Evolutionary conservation across 2,888 invertebrate genomes (phyloP).

Genomic region (Sclerodermus sp.): DNA sequence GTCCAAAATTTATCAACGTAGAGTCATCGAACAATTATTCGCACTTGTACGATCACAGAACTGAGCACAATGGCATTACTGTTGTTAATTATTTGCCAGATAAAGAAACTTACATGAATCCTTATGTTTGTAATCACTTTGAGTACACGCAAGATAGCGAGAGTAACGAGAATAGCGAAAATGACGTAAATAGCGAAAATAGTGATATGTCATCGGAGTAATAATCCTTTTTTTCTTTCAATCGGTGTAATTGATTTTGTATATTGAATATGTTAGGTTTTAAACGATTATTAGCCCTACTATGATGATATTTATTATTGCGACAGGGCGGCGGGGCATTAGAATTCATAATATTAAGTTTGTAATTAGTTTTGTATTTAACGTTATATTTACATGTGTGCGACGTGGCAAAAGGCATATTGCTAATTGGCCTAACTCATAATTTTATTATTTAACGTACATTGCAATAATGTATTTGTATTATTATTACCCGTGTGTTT

Average conservation of each 20-base stretch:
- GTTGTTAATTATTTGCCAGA: slow-evolving; percentile 48
- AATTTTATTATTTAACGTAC: slow-evolving; percentile 47
- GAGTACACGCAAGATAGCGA: slow-evolving; percentile 34
- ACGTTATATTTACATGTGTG: slow-evolving; percentile 43
- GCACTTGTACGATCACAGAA: slow-evolving; percentile 47
- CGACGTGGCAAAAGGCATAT: slow-evolving; percentile 21
- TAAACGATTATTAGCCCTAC: slow-evolving; percentile 4
- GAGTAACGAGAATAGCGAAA: slow-evolving; percentile 33
- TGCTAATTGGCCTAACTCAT: slow-evolving; percentile 21
- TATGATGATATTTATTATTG: not conserved
- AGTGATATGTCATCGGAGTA: slow-evolving; percentile 47
- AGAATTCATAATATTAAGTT: slow-evolving; percentile 51
- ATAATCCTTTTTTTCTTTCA: slow-evolving; percentile 22
- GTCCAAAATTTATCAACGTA: slow-evolving; percentile 41
- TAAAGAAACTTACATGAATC: slow-evolving; percentile 45
- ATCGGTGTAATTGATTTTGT: slow-evolving; percentile 23
- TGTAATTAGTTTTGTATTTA: slow-evolving; percentile 57
- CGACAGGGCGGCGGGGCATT: slow-evolving; percentile 10
- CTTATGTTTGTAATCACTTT: slow-evolving; percentile 45
- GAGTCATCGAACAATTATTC: slow-evolving; percentile 40
- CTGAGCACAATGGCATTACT: slow-evolving; percentile 44
- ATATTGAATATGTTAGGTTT: slow-evolving; percentile 21
- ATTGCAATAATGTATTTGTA: slow-evolving; percentile 51
- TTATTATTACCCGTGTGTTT: slow-evolving; percentile 38
- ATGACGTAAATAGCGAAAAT: slow-evolving; percentile 32